Evolutionary conservation across 2,113 vertebrate genomes (phyloP).

Genomic region (Neoarius graeffei): DNA sequence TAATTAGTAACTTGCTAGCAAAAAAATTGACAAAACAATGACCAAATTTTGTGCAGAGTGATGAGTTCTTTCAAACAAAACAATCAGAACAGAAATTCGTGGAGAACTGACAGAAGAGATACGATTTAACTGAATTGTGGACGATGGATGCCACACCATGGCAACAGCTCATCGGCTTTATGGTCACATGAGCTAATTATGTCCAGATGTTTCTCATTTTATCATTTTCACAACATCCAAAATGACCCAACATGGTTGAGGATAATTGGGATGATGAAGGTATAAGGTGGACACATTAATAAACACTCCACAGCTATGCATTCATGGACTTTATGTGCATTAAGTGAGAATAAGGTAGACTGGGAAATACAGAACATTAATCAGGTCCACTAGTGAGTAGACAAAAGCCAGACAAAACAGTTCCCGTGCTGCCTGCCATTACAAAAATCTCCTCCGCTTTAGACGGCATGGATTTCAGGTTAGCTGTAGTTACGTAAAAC

Average conservation of each 20-base stretch:
- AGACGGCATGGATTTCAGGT: not conserved
- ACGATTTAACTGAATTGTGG: too few relatives aligned
- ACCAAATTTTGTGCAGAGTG: too few relatives aligned
- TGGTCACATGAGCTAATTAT: not conserved
- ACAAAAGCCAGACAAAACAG: not conserved
- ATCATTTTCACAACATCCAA: not conserved
- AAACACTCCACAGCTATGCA: not conserved
- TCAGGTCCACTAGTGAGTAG: not conserved
- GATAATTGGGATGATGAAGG: not conserved
- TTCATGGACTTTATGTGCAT: not conserved
- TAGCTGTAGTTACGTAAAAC: not conserved
- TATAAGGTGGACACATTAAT: not conserved
- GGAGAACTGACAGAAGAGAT: too few relatives aligned
- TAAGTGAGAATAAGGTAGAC: not conserved
- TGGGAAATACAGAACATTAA: not conserved
- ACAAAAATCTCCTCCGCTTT: not conserved
- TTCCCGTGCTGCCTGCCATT: not conserved
- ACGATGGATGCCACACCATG: too few relatives aligned
- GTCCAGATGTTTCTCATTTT: not conserved
- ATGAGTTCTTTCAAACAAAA: too few relatives aligned
- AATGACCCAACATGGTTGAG: not conserved
- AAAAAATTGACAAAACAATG: too few relatives aligned
- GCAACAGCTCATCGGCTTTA: too few relatives aligned
- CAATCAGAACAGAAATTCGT: too few relatives aligned
- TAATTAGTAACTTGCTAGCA: too few relatives aligned